Percentiles rank a stretch among this genome's conserved stretches.
Conservation (phyloP, 2,888 invertebrate genomes). For the Serripes groenlandicus region DNA sequence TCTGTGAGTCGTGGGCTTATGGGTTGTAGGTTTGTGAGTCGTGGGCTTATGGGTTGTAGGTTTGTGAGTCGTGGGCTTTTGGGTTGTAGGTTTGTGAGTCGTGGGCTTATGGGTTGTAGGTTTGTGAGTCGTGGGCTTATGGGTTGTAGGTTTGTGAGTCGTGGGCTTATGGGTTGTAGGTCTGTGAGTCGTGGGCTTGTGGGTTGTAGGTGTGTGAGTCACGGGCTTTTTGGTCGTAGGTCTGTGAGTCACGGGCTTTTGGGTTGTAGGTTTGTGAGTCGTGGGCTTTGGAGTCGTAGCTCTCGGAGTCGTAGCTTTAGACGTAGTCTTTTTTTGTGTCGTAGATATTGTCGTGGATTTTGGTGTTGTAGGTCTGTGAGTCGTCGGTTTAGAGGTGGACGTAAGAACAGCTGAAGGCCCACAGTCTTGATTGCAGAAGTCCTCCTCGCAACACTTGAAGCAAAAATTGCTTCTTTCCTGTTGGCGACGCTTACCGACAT, state of each 20-base stretch:
- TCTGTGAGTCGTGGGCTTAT: slow-evolving; percentile 1
- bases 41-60: not conserved
- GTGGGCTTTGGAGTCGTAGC: slow-evolving; percentile 5
- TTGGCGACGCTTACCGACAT: not conserved
- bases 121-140: not conserved
- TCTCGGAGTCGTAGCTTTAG: slow-evolving; percentile 7
- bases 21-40: not conserved
- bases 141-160: slow-evolving; percentile 3
- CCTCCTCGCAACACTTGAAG: slow-evolving; percentile 32
- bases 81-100: not conserved
- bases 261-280: slow-evolving; percentile 2
- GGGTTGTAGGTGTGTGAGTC: not conserved
- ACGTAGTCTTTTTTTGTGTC: slow-evolving; percentile 13
- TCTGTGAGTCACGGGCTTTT: slow-evolving; percentile 10
- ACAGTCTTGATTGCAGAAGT: slow-evolving; percentile 50
- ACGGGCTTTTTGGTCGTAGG: not conserved
- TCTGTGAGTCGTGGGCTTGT: slow-evolving; percentile 17
- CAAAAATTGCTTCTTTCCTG: not conserved
- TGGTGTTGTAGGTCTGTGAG: not conserved
- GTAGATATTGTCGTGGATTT: slow-evolving; percentile 17
- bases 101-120: slow-evolving; percentile 8
- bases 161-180: slow-evolving; percentile 12
- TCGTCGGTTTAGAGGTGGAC: not conserved
- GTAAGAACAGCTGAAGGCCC: slow-evolving; percentile 12
- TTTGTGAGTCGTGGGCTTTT: too few species aligned